Conservation (phyloP, 1,140 invertebrate species). For the Euglossa dilemma region DNA sequence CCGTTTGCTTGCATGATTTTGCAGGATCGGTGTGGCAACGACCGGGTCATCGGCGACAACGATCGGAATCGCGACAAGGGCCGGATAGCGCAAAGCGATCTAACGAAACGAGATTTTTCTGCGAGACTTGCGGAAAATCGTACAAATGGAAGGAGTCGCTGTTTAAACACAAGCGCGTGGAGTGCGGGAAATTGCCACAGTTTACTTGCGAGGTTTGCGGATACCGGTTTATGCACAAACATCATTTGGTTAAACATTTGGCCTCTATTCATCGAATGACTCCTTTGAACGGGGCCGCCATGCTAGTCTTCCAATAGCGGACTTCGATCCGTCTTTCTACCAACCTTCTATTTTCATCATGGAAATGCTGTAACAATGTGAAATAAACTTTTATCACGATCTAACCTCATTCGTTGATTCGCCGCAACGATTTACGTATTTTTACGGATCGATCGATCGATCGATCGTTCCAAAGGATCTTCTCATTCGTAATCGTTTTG, state of each 20-base stretch:
- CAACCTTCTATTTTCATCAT: neutral
- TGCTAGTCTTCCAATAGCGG: conserved; percentile 31
- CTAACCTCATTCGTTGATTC: neutral
- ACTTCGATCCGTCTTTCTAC: no score
- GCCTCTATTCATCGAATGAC: conserved; percentile 60
- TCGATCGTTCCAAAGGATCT: neutral
- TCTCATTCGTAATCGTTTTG: neutral
- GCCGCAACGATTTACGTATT: no score
- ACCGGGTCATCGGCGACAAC: neutral
- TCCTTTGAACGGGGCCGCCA: neutral
- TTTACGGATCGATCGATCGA: neutral
- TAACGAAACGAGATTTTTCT: conserved; percentile 71
- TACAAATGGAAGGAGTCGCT: conserved; percentile 85
- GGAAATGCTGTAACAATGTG: neutral
- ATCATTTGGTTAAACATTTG: conserved; percentile 76
- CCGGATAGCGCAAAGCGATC: neutral
- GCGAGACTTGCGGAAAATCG: conserved; percentile 84
- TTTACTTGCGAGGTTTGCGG: conserved; percentile 80
- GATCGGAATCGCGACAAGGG: neutral
- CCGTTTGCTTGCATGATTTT: conserved; percentile 31
- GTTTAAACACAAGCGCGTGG: conserved; percentile 79
- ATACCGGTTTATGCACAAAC: conserved; percentile 78
- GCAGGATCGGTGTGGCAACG: conserved; percentile 3
- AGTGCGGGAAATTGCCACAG: conserved; percentile 78
- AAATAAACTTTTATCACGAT: conserved; percentile 1